Conservation (phyloP, 2,797 vertebrate species). For the Mallotus villosus region DNA sequence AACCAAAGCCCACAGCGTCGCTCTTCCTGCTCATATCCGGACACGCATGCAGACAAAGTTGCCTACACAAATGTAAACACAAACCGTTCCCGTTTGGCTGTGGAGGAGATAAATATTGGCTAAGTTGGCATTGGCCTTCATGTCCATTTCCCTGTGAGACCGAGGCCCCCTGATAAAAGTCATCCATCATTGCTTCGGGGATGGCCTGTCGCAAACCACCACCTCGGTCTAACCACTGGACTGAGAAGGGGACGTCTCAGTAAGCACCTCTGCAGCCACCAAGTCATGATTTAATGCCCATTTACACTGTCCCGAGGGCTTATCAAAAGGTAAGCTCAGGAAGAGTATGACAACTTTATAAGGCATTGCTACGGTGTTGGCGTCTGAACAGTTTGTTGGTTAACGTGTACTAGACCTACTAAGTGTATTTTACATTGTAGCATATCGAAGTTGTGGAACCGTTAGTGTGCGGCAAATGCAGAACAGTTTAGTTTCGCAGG, state of each 20-base stretch:
- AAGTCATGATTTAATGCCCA: constrained; percentile 97
- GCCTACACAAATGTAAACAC: constrained; percentile 6
- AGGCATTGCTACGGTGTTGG: constrained; percentile 33
- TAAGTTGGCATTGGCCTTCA: constrained; percentile 83
- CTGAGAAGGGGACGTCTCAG: constrained; percentile 95
- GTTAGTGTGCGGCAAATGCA: not conserved
- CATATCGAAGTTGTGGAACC: not conserved
- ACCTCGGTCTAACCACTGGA: constrained; percentile 76
- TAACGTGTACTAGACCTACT: not conserved
- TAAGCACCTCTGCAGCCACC: constrained; percentile 79
- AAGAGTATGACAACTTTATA: constrained; percentile 64
- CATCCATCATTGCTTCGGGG: constrained; percentile 91
- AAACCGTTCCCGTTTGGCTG: constrained; percentile 31
- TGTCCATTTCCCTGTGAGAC: constrained; percentile 83
- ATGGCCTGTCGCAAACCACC: constrained; percentile 87
- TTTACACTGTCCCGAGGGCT: constrained; percentile 84
- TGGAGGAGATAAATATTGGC: constrained; percentile 72
- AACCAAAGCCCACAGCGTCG: not conserved
- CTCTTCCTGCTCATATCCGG: not conserved
- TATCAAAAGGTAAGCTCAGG: constrained; percentile 78
- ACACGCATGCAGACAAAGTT: not conserved
- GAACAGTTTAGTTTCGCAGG: not conserved
- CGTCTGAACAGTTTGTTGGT: constrained; percentile 26
- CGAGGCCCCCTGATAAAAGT: constrained; percentile 90
- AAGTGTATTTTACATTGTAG: not conserved